Evolutionary conservation across 1,140 invertebrate species (phyloP), one percentile per base, ranked within the genome.

Genomic region (Conus betulinus): DNA sequence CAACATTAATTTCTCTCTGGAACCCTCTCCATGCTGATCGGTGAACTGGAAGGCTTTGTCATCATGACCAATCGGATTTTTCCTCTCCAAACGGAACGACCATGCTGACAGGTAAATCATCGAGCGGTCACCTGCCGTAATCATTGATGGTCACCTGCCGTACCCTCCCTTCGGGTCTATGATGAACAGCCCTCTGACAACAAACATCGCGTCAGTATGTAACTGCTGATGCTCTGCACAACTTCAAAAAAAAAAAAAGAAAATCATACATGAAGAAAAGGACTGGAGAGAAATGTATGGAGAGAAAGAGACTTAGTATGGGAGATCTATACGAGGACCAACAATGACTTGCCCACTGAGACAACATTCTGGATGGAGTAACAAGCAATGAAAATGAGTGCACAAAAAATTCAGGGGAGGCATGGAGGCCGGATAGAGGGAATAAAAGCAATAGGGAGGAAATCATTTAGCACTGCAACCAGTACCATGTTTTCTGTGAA

Each of bases 11-110:
- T 0, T 11, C 57, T 20, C 67, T 83, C 76, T n/a, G n/a, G n/a
- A n/a, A 93, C 93, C 97, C 97, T 99, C 98, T 88, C 98, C 98
- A 94, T 99, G 97, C 94, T 98, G 97, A 90, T 99, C 98, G 81
- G 98, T 97, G 96, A 98, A 99, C 94, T 98, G 97, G 94, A 99
- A 98, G 74, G 98, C 98, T 94, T 98, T 98, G n/a, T n/a, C n/a
- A n/a, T n/a, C n/a, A n/a, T n/a, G 52, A 99, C 97, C 17, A 99
- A 95, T 89, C 98, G 96, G 17, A 99, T 93, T 97, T 97, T 95
- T 99, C 98, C 91, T 99, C 98, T n/a, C n/a, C n/a, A n/a, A 3
- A 99, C 98, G 76, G 97, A 98, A 89, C 98, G 96, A 4, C 98
- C 98, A 25, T n/a, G n/a, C n/a, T n/a, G n/a, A 99, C 98, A 0